Evolutionary conservation across 2,797 vertebrate genomes (phyloP).

Genomic region (Myotis myotis): DNA sequence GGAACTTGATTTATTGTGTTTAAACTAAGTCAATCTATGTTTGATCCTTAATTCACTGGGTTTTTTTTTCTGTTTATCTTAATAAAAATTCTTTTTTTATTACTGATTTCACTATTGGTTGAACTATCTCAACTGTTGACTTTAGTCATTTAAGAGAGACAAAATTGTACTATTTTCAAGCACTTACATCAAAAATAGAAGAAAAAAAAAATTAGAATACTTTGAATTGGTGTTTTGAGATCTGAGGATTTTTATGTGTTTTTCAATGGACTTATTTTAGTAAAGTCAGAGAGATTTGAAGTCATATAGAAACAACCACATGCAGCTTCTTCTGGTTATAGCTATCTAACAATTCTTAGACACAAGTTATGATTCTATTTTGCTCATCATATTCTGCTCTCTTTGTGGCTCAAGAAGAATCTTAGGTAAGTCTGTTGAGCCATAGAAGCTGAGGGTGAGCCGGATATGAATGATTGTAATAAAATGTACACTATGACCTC

Average conservation of each 20-base stretch:
- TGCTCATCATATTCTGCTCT: neutral
- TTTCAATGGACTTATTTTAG: neutral
- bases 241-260: neutral
- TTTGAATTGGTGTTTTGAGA: slow-evolving; percentile 2
- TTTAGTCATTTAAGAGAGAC: neutral
- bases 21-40: neutral
- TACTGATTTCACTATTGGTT: neutral
- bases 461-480: neutral
- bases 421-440: neutral
- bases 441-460: neutral
- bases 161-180: neutral
- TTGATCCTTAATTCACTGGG: neutral
- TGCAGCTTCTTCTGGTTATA: neutral
- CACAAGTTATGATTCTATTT: slow-evolving; percentile 2
- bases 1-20: neutral
- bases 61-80: neutral
- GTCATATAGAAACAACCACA: neutral
- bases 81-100: neutral
- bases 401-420: neutral
- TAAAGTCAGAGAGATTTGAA: slow-evolving; percentile 14
- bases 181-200: neutral
- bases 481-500: slow-evolving; percentile 22
- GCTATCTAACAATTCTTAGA: neutral
- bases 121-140: neutral
- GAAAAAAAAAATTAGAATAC: neutral